Conservation (phyloP, 1,140 invertebrate species). For the Mercenaria mercenaria region DNA sequence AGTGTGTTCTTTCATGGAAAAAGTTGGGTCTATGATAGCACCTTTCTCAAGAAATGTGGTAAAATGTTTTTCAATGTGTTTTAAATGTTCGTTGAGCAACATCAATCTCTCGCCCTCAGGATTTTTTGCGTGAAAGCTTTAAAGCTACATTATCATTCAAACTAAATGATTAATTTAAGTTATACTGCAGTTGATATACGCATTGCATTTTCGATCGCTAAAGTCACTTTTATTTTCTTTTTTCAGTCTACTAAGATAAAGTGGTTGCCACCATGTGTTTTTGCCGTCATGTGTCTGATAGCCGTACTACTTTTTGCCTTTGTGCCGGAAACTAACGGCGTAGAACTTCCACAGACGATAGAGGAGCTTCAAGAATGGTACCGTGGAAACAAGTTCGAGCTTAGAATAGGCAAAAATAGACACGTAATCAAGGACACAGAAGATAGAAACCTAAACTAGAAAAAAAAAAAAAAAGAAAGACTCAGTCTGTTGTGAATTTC, state of each 20-base stretch:
- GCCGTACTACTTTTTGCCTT: too few species aligned
- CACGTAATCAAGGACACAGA: not conserved
- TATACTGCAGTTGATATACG: too few species aligned
- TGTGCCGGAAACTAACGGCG: slow-evolving; percentile 64
- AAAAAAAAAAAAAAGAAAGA: not conserved
- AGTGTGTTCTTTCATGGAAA: slow-evolving; percentile 41
- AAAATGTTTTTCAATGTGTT: not conserved
- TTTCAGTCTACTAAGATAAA: slow-evolving; percentile 44
- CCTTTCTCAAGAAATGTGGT: slow-evolving; percentile 31
- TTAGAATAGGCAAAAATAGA: not conserved
- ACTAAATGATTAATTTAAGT: too few species aligned
- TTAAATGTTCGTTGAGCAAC: too few species aligned
- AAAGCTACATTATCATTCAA: too few species aligned
- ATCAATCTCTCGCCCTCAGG: too few species aligned
- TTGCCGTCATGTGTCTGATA: slow-evolving; percentile 39
- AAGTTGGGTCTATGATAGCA: slow-evolving; percentile 21
- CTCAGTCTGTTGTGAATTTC: not conserved
- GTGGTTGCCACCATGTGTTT: slow-evolving; percentile 61
- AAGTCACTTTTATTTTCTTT: not conserved
- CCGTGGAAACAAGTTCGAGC: not conserved
- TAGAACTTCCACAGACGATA: slow-evolving; percentile 65
- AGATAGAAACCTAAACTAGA: too few species aligned
- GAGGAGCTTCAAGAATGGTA: slow-evolving; percentile 57
- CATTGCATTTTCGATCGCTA: too few species aligned
- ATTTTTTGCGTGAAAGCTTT: too few species aligned